Base-by-base conservation (phyloP, 1,140 invertebrate genomes). In the Metopolophium dirhodum region DNA sequence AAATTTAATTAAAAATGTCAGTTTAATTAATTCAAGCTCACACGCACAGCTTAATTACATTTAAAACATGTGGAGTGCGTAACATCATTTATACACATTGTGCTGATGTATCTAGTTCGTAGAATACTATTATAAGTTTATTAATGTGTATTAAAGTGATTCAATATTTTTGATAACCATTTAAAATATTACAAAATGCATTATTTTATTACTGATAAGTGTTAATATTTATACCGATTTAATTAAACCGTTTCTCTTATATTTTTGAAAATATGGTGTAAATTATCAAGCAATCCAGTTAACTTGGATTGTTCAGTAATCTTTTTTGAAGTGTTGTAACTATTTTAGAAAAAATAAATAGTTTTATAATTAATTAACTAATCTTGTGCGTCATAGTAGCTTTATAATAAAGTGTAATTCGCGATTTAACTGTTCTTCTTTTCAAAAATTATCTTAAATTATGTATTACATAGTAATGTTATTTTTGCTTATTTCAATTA, bases 91-190 rank as follows among this genome's bases (percentile, higher is more conserved):
- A 54, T 86, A 85, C 14, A 57, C 0, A 51, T 93, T 41, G 91
- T 93, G 91, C 26, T 57, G 57, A 45, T 14, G 45, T 93, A 22
- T 86, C 11, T 86, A 86, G 49, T 93, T 93, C 77, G 4, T 85
- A 92, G 83, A 92, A 82, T 30, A 82, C 14, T 92, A 92, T 49
- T 92, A 37, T 86, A 93, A 57, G 82, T 93, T 47, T 93, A 54
- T 92, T 93, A 30, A 54, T 93, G 82, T 93, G 91, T 57, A 93
- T 30, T 86, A 93, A 86, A 93, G 91, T 93, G 91, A 85, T 41
- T 54, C 54, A 92, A 92, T 85, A 41, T 26, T 86, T 93, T 85
- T 86, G 22, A 51, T 92, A 51, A 92, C 22, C 14, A 57, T 54
- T 82, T 86, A 11, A 85, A 93, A 85, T 93, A 85, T n/a, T 77